phyloP scores from a whole-genome alignment of 2,888 invertebrate genomes.

The Hesperia comma region DNA sequence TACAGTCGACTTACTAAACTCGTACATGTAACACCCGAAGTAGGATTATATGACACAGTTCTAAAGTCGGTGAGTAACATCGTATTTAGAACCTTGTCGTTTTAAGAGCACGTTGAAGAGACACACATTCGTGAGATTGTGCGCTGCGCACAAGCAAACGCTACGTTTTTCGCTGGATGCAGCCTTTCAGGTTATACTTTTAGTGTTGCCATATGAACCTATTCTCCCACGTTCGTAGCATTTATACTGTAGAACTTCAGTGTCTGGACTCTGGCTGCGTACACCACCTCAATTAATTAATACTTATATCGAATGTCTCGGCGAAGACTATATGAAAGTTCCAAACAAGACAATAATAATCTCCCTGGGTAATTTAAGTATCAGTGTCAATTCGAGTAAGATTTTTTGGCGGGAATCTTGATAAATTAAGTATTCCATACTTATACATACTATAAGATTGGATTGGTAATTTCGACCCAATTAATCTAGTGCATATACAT shows the following conservation, averaged over 20 bases:
- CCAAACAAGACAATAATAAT: conserved; percentile 28
- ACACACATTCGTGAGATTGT: conserved; percentile 60
- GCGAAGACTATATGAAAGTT: conserved; percentile 26
- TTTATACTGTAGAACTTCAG: conserved; percentile 22
- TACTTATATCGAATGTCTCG: not conserved
- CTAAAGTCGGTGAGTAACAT: conserved; percentile 49
- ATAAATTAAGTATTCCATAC: no score
- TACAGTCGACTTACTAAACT: conserved; percentile 45
- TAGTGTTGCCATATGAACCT: conserved; percentile 60
- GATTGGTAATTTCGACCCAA: no score
- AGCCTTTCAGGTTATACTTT: conserved; percentile 76
- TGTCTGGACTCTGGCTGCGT: no score
- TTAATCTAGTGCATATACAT: no score
- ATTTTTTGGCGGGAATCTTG: no score
- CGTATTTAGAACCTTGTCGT: conserved; percentile 57
- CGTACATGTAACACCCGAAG: conserved; percentile 43
- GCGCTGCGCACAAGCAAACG: conserved; percentile 49
- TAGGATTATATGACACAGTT: conserved; percentile 58
- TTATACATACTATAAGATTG: no score
- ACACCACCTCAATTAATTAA: no score
- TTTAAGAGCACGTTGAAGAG: conserved; percentile 47
- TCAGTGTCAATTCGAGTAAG: no score
- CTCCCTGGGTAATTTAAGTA: no score
- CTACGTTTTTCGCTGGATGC: conserved; percentile 70
- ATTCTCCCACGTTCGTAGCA: conserved; percentile 19